Conservation (phyloP, 2,113 vertebrate species). For the Onychostruthus taczanowskii region DNA sequence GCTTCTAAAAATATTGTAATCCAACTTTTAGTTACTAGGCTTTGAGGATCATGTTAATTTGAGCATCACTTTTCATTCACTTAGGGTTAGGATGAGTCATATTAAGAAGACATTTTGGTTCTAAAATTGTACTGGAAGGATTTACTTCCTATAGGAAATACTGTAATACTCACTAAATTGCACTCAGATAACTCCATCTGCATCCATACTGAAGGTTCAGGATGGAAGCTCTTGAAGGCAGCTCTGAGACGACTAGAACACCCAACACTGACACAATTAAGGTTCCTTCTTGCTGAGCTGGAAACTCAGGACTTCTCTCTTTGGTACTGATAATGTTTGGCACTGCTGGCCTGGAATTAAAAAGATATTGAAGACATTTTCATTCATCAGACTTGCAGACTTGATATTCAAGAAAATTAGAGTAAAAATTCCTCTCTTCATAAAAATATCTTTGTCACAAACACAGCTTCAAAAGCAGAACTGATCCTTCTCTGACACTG, state of each 20-base stretch:
- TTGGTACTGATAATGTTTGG: background rate
- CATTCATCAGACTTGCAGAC: background rate
- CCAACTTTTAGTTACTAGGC: background rate
- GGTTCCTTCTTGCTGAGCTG: background rate
- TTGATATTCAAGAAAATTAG: background rate
- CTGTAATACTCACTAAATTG: background rate
- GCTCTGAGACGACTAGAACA: background rate
- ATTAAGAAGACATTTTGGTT: background rate
- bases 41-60: background rate
- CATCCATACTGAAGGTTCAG: background rate
- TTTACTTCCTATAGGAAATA: background rate
- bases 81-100: background rate
- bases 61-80: background rate
- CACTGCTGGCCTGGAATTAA: background rate
- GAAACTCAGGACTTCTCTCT: background rate
- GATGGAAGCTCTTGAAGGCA: background rate
- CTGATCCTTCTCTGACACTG: background rate
- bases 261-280: background rate
- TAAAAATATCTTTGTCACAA: background rate
- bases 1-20: background rate
- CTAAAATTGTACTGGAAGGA: background rate
- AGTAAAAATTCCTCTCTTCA: background rate
- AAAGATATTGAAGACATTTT: background rate
- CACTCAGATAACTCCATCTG: background rate
- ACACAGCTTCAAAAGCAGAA: conserved; percentile 6